phyloP scores from a whole-genome alignment of 2,113 vertebrate species.

The Hiodon tergisus region DNA sequence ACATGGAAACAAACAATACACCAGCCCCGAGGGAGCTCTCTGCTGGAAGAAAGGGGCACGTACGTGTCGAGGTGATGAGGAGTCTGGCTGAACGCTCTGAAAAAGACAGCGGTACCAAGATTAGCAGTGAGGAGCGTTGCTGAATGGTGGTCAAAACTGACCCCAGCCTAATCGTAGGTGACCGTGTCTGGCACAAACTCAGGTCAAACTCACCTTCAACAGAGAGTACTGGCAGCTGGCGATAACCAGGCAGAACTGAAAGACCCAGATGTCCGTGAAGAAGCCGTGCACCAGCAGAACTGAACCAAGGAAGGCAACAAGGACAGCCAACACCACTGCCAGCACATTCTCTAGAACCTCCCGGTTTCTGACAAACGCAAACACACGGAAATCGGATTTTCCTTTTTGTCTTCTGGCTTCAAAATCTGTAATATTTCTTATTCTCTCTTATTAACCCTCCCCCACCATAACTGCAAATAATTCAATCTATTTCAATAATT shows the following conservation, averaged over 20 bases:
- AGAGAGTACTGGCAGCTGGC: slow-evolving; percentile 98
- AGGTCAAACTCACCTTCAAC: slow-evolving; percentile 73
- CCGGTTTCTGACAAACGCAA: slow-evolving; percentile 71
- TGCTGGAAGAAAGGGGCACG: slow-evolving; percentile 50
- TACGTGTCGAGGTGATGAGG: slow-evolving; percentile 95
- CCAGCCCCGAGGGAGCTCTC: neutral
- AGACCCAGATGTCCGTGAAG: slow-evolving; percentile 98
- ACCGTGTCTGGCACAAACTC: too few relatives aligned
- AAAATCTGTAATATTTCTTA: too few relatives aligned
- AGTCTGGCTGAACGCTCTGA: slow-evolving; percentile 97
- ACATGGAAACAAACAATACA: neutral
- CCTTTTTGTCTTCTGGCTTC: too few relatives aligned
- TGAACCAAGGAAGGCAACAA: slow-evolving; percentile 95
- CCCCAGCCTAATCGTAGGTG: too few relatives aligned
- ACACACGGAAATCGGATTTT: neutral
- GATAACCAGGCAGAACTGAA: slow-evolving; percentile 98
- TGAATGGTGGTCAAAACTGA: too few relatives aligned
- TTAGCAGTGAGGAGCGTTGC: neutral
- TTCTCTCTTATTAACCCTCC: too few relatives aligned
- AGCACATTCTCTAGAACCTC: slow-evolving; percentile 92
- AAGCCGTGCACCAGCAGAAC: slow-evolving; percentile 90
- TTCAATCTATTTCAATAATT: neutral
- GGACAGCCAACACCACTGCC: slow-evolving; percentile 84
- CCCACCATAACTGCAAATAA: neutral
- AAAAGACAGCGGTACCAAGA: slow-evolving; percentile 22